Evolutionary conservation across 2,888 invertebrate genomes (phyloP), one percentile per base, ranked within the genome.

Genomic region (Gerris lacustris): DNA sequence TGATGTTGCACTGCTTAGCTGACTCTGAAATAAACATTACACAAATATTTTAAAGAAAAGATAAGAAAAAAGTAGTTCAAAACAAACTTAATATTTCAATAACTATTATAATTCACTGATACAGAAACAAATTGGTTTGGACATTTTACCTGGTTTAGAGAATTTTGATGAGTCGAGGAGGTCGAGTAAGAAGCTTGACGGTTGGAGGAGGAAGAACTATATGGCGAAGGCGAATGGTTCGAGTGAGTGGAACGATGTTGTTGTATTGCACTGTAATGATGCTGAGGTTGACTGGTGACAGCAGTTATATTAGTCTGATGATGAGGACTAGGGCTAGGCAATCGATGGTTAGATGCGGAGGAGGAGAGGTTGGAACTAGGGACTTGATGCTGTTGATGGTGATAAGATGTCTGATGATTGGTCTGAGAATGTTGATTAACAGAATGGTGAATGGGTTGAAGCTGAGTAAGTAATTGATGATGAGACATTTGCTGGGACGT

Each of bases 161-260:
- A n/a, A 64, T 18, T 64, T 64, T 64, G 64, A 64, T 9, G 18
- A 31, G 64, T 9, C 11, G 62, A 62, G 62, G 64, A 64, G 64
- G 64, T n/a, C 64, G 18, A n/a, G 18, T n/a, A 18, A 18, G 64
- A 17, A 7, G 11, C 18, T 18, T 64, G 64, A n/a, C n/a, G 62
- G 18, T 18, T 9, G 17, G 63, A n/a, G 17, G 47, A 1, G 63
- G 70, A 6, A 43, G 11, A n/a, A 55, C 63, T 6, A 43, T 55
- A 5, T 70, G 67, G 44, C 43, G 43, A 31, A 7, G 6, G 47
- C 7, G 55, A 55, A 31, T 31, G 31, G 31, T 31, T 31, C 9
- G 55, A 11, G 55, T 55, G 55, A 55, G 55, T 11, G 5, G 55
- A 55, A 11, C 55, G 55, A 15, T 15, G 9, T 15, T 55, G 55